These are phyloP conservation scores for Dicrurus megarhynchus DNA, from an alignment of 2,113 vertebrate species.

Conservation along the genomic window DNA sequence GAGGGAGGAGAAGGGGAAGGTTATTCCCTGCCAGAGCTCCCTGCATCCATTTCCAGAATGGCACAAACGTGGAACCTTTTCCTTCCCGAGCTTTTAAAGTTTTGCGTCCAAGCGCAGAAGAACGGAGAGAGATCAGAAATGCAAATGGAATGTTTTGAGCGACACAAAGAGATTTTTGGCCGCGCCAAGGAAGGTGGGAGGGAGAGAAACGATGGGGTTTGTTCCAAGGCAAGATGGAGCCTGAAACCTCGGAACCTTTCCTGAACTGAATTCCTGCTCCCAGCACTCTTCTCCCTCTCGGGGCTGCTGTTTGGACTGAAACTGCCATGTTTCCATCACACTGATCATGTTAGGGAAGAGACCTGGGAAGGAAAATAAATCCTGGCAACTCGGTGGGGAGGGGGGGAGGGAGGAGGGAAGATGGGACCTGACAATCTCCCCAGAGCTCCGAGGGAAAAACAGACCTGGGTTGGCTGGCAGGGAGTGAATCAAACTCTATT, in stretches of 20 bases:
- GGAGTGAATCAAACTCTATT: constrained; percentile 48
- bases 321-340: constrained; percentile 28
- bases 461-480: constrained; percentile 37
- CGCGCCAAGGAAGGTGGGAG: not conserved
- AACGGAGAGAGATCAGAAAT: constrained; percentile 18
- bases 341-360: not conserved
- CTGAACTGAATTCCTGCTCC: constrained; percentile 7
- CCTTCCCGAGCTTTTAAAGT: not conserved
- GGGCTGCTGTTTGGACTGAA: not conserved
- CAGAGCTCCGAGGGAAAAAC: constrained; percentile 41
- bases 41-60: not conserved
- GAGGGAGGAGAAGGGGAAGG: not conserved
- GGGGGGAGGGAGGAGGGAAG: not conserved
- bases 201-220: constrained; percentile 4
- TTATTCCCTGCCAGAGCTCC: not conserved
- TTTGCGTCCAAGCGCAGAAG: not conserved
- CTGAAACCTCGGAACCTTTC: constrained; percentile 38
- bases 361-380: constrained; percentile 24
- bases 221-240: constrained; percentile 21
- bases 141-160: constrained; percentile 34
- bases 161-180: constrained; percentile 17
- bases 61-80: not conserved
- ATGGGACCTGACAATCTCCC: constrained; percentile 59
- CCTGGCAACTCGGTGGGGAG: not conserved
- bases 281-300: not conserved